Evolutionary conservation across 2,888 invertebrate species (phyloP).

Genomic region (Tortrix viridana): DNA sequence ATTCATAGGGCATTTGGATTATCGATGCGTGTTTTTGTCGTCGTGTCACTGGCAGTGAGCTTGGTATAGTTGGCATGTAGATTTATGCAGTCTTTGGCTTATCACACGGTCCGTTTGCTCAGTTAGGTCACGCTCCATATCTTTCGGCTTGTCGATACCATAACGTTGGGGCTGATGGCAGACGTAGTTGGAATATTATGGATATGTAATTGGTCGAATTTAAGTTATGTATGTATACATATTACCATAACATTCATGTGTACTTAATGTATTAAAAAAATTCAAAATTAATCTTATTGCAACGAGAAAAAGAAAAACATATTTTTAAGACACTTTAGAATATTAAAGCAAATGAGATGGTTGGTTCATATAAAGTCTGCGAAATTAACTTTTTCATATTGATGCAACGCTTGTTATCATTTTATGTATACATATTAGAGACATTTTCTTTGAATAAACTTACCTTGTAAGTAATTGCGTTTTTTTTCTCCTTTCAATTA

Average conservation of each 20-base stretch:
- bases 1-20: conserved; percentile 49
- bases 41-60: conserved; percentile 58
- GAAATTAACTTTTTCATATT: no score
- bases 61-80: conserved; percentile 70
- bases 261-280: no score
- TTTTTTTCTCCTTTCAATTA: conserved; percentile 27
- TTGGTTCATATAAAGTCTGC: no score
- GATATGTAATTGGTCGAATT: conserved; percentile 5
- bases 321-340: no score
- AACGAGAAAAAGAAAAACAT: no score
- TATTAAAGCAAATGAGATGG: no score
- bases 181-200: conserved; percentile 11
- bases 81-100: conserved; percentile 75
- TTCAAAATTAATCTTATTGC: no score
- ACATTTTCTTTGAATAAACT: no score
- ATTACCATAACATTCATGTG: no score
- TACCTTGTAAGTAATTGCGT: no score
- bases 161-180: conserved; percentile 51
- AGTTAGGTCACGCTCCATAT: conserved; percentile 68
- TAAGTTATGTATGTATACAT: background rate
- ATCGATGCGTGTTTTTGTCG: conserved; percentile 62
- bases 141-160: conserved; percentile 63
- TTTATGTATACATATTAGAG: no score
- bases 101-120: conserved; percentile 71
- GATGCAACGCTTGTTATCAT: no score